Base-by-base conservation (phyloP, 2,797 vertebrate genomes). In the Acestrorhynchus altus region DNA sequence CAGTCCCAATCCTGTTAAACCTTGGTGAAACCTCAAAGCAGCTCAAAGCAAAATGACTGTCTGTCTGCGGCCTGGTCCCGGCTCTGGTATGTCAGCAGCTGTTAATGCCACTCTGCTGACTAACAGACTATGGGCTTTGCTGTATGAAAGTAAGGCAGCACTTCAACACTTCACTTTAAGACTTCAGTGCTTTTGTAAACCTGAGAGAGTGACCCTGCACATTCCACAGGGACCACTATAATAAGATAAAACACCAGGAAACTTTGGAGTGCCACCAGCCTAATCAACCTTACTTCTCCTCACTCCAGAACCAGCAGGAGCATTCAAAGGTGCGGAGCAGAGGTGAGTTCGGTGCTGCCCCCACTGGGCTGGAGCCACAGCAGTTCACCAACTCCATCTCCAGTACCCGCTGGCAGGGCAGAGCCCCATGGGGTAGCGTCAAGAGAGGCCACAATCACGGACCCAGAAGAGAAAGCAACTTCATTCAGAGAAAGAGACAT, bases 401-500 rank as follows among this genome's bases (percentile, higher is more conserved):
- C 11, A 31, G 10, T 64, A 16, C n/a, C 67, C 13, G 51, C 26
- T 54, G 46, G 51, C 28, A 35, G 76, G 72, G 77, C 80, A 83
- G 51, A 81, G 82, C 72, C 75, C 76, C 66, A 24, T 31, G 52
- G 40, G 40, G 40, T 15, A 46, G 40, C 15, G 40, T 42, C 16
- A 13, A 11, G 54, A 66, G 31, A 39, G 76, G 67, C 22, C 46
- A 82, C 79, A 59, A 46, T 63, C 77, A 85, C 74, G 59, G 80
- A 86, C 83, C 83, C 76, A 11, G 77, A 83, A 84, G 74, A 75
- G 85, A 82, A 85, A 66, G 4, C 64, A 82, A 83, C 70, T 78
- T 84, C 73, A 79, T 18, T 67, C 66, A 56, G 83, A 61, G 70
- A 75, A 47, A 12, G 26, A 40, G 51, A 31, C 28, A 56, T 64